These are phyloP conservation scores for Trachelipus rathkii DNA, from an alignment of 1,140 invertebrate genomes.

Conservation along the genomic window DNA sequence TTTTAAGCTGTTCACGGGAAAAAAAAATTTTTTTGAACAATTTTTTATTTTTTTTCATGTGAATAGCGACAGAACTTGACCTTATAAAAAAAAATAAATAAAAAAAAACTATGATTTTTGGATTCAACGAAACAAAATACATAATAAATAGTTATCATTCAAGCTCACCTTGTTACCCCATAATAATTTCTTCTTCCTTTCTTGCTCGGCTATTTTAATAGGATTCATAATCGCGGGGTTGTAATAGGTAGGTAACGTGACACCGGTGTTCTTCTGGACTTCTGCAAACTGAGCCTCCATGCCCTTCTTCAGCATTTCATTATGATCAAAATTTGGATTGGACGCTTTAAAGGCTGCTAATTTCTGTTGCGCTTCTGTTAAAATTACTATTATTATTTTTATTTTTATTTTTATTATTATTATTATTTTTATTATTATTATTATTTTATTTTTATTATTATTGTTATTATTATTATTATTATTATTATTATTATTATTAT, in stretches of 20 bases:
- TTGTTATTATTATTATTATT: no score
- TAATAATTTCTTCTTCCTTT: constrained; percentile 82
- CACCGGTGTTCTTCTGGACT: constrained; percentile 35
- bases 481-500: no score
- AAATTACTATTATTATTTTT: neutral
- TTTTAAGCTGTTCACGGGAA: no score
- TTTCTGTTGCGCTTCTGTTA: constrained; percentile 37
- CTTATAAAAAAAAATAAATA: no score
- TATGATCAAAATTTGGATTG: constrained; percentile 29
- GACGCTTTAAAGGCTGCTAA: constrained; percentile 33
- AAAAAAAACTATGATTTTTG: no score
- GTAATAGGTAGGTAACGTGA: constrained; percentile 60
- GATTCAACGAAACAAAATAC: no score
- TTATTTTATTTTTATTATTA: no score
- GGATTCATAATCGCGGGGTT: constrained; percentile 74
- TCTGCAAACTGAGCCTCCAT: constrained; percentile 36
- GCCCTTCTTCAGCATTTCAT: constrained; percentile 29
- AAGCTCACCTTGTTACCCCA: constrained; percentile 69
- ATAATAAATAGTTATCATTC: no score
- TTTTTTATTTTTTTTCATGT: no score
- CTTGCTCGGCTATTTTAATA: constrained; percentile 78
- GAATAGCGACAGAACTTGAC: no score
- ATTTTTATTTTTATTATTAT: no score
- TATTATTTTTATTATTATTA: neutral
- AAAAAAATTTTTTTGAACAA: no score